A percentile compares a stretch with the other conserved stretches of the same genome.
Evolutionary conservation across 2,797 vertebrate species (phyloP).

Genomic region (Falco novaeseelandiae): DNA sequence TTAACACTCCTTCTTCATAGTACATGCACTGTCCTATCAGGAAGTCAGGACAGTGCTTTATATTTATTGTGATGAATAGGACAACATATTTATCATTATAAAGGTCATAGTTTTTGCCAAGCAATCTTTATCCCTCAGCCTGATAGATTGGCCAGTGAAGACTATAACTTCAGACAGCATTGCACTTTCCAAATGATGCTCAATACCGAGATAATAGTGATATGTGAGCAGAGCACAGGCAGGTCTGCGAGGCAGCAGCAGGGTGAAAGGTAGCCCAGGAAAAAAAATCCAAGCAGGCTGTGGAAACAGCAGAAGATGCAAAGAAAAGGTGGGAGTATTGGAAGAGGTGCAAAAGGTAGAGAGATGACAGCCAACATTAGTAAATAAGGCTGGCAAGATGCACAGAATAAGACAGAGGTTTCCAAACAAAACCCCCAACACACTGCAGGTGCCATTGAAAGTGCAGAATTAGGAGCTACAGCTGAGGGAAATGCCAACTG

Average conservation of each 20-base stretch:
- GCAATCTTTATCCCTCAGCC: not conserved
- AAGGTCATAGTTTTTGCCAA: slow-evolving; percentile 32
- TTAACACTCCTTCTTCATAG: not conserved
- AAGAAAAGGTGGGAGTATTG: not conserved
- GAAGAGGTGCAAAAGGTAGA: not conserved
- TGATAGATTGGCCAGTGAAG: slow-evolving; percentile 2
- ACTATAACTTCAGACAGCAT: not conserved
- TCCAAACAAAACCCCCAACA: not conserved
- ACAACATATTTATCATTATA: slow-evolving; percentile 31
- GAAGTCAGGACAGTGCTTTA: not conserved
- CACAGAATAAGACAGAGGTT: not conserved
- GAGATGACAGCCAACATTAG: not conserved
- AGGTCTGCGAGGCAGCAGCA: not conserved
- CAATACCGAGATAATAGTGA: not conserved
- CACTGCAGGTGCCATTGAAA: not conserved
- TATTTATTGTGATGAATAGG: slow-evolving; percentile 19
- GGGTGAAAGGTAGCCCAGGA: not conserved
- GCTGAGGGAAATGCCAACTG: not conserved
- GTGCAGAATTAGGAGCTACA: not conserved
- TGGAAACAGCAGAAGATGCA: not conserved
- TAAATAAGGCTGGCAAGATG: not conserved
- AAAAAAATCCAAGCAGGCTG: not conserved
- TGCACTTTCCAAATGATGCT: slow-evolving; percentile 3
- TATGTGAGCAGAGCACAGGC: not conserved
- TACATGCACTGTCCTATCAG: not conserved